phyloP scores from a whole-genome alignment of 2,888 invertebrate species.

The Aphidius colemani region DNA sequence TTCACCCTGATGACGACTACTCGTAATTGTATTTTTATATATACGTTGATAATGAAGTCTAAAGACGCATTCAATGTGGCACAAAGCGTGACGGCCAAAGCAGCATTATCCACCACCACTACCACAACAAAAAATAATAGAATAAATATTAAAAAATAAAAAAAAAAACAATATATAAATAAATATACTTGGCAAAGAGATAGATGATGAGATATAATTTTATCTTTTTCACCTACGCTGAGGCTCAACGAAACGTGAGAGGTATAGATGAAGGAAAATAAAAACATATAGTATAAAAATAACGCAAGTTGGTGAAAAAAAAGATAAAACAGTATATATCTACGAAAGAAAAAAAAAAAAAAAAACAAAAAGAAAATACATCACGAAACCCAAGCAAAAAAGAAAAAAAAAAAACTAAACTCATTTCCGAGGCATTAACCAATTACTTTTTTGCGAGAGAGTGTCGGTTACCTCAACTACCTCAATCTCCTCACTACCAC shows the following conservation, averaged over 20 bases:
- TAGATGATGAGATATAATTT: constrained; percentile 24
- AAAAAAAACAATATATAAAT: constrained; percentile 10
- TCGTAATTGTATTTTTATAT: constrained; percentile 50
- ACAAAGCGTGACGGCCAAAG: constrained; percentile 45
- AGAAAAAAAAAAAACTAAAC: constrained; percentile 48
- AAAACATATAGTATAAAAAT: constrained; percentile 21
- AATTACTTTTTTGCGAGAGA: constrained; percentile 59
- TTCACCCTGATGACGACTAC: constrained; percentile 27
- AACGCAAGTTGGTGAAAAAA: constrained; percentile 28
- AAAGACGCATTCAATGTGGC: constrained; percentile 49
- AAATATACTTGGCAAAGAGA: constrained; percentile 13
- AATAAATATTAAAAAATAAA: constrained; percentile 18
- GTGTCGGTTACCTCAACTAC: constrained; percentile 54
- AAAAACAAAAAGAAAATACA: constrained; percentile 32
- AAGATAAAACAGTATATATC: constrained; percentile 22
- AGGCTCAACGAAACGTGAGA: constrained; percentile 22
- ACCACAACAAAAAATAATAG: constrained; percentile 21
- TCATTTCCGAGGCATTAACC: constrained; percentile 60
- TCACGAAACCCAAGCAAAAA: constrained; percentile 46
- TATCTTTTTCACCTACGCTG: constrained; percentile 17
- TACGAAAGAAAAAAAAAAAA: constrained; percentile 26
- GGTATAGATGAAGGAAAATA: constrained; percentile 25
- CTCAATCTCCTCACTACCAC: constrained; percentile 28
- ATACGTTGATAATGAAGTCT: constrained; percentile 50
- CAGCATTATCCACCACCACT: constrained; percentile 36